Evolutionary conservation across 2,797 vertebrate genomes (phyloP), one percentile per base, ranked within the genome.

Genomic region (Hipposideros larvatus): DNA sequence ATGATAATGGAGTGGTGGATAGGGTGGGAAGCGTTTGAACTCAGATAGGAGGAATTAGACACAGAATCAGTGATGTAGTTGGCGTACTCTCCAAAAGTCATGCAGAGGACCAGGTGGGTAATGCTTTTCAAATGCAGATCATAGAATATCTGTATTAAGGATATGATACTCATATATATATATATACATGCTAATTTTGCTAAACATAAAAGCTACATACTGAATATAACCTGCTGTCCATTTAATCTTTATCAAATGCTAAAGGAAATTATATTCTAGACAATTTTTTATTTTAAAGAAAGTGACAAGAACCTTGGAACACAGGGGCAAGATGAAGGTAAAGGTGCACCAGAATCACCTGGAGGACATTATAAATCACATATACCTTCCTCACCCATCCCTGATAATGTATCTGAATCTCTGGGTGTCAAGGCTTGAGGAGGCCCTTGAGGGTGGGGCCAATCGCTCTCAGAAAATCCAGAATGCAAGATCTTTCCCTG

Each of bases 221-320:
- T 79, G 74, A 66, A 53, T 3, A 37, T 53, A 55, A 48, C 1
- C 26, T 61, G 11, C 11, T 91, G n/a, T 34, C 6, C 24, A 61
- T 80, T 31, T 93, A 77, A 43, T 88, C 84, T 82, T 91, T 90
- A 88, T 94, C 26, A 61, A 66, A 84, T 75, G 1, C 21, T 84
- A 43, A 71, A 85, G 37, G 34, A 88, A 66, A 48, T 65, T 1
- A 73, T 71, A 80, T 66, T 70, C 43, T 61, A 0, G 7, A 57
- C 16, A 70, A 48, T 16, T 53, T 85, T 90, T 78, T 10, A 68
- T 57, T 85, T 77, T 77, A 78, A 95, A 65, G 65, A 46, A 83
- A 82, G 6, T 77, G 31, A 57, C 3, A 66, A 80, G 41, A 91
- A 84, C 9, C 34, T 91, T 80, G 28, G 21, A 19, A 74, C 37